phyloP scores from a whole-genome alignment of 2,888 invertebrate species.

The Spodoptera picta region DNA sequence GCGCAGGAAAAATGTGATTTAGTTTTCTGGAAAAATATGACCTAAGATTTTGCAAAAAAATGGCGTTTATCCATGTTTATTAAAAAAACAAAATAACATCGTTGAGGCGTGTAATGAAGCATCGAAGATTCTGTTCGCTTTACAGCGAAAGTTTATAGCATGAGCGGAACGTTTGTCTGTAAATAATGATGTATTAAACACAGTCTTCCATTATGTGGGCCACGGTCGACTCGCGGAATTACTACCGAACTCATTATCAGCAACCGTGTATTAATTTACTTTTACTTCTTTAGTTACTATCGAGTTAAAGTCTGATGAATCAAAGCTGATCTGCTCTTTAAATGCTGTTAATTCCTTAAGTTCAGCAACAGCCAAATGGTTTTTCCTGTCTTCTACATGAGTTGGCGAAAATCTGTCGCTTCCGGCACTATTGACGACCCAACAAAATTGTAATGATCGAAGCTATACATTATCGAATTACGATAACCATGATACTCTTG shows the following conservation, averaged over 20 bases:
- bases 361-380: no score
- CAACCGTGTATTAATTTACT: slow-evolving; percentile 36
- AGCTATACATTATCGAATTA: slow-evolving; percentile 13
- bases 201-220: slow-evolving; percentile 53
- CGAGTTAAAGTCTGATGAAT: no score
- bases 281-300: slow-evolving; percentile 40
- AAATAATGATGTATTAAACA: slow-evolving; percentile 63
- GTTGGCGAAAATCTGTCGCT: no score
- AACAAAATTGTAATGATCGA: background rate
- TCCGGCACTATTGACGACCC: no score
- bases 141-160: slow-evolving; percentile 51
- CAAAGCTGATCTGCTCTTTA: no score
- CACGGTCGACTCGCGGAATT: slow-evolving; percentile 59
- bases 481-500: slow-evolving; percentile 9
- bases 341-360: no score
- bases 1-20: no score
- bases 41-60: no score
- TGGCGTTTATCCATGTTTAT: background rate
- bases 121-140: slow-evolving; percentile 35
- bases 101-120: slow-evolving; percentile 39
- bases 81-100: background rate
- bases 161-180: slow-evolving; percentile 45
- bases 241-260: slow-evolving; percentile 50
- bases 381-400: no score
- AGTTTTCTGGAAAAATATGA: no score